Percentiles rank a stretch among this genome's conserved stretches.
Evolutionary conservation across 1,140 invertebrate species (phyloP).

Genomic region (Phenacoccus solenopsis): DNA sequence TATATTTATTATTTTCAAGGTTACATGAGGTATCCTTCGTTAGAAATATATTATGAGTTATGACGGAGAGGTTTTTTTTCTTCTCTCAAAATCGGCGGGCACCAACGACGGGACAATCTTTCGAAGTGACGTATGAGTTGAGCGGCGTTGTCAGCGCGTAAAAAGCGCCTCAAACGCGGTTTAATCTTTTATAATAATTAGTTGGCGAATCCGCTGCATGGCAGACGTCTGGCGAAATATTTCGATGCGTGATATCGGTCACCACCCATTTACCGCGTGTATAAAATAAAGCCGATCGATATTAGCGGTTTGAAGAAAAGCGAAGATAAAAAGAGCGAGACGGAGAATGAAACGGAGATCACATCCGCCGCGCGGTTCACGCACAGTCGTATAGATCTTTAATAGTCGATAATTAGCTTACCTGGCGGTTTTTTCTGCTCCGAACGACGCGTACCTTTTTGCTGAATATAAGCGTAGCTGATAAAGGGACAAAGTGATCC

Average conservation of each 20-base stretch:
- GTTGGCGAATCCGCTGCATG: neutral
- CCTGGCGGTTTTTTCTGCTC: neutral
- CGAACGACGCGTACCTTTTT: neutral
- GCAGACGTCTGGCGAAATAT: constrained; percentile 5
- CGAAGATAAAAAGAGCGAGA: neutral
- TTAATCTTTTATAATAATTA: neutral
- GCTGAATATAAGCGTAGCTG: too few relatives aligned
- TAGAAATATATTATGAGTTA: too few relatives aligned
- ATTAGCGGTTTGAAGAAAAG: neutral
- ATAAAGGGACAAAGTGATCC: neutral
- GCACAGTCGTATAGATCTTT: neutral
- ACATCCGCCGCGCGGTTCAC: constrained; percentile 3
- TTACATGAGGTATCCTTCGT: too few relatives aligned
- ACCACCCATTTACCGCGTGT: neutral
- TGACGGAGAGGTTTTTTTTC: too few relatives aligned
- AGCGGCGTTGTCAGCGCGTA: too few relatives aligned
- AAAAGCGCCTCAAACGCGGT: neutral
- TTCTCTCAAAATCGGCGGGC: too few relatives aligned
- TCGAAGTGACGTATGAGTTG: too few relatives aligned
- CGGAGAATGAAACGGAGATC: neutral
- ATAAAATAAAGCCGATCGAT: neutral
- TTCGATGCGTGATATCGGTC: constrained; percentile 14
- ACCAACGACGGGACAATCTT: too few relatives aligned
- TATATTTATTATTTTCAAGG: too few relatives aligned
- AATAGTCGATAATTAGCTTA: neutral